phyloP scores from a whole-genome alignment of 2,113 vertebrate genomes.

The Oreochromis aureus region DNA sequence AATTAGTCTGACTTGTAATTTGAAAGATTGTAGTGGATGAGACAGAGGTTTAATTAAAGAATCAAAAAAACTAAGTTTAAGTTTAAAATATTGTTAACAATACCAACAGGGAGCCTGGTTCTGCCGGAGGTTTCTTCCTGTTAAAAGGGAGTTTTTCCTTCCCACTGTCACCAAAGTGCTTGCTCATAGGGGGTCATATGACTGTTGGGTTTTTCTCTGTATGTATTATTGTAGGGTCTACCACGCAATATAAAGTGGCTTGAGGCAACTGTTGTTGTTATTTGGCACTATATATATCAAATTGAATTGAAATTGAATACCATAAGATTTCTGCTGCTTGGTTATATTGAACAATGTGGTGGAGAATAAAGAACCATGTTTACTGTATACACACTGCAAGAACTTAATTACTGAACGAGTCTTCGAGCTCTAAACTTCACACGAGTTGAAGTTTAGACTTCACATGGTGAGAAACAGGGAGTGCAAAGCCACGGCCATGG shows the following conservation, averaged over 20 bases:
- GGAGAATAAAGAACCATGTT: neutral
- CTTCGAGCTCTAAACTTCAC: neutral
- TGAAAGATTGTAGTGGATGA: neutral
- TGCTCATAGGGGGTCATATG: accelerated
- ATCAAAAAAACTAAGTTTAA: neutral
- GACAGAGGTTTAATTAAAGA: neutral
- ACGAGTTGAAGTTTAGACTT: neutral
- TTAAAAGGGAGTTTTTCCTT: neutral
- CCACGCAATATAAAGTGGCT: neutral
- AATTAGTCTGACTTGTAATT: neutral
- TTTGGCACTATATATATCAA: neutral
- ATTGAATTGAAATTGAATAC: neutral
- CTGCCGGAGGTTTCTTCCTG: neutral
- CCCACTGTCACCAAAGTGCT: neutral
- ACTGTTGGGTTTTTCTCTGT: neutral
- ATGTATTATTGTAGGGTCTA: neutral
- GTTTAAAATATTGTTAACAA: neutral
- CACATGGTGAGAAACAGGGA: neutral
- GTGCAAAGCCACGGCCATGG: neutral
- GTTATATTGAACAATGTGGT: neutral
- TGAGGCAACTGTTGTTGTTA: neutral
- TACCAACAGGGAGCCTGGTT: neutral
- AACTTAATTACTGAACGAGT: no score
- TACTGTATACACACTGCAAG: neutral
- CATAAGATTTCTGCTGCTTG: neutral